Conservation (phyloP, 2,113 vertebrate genomes). For the Peromyscus maniculatus region DNA sequence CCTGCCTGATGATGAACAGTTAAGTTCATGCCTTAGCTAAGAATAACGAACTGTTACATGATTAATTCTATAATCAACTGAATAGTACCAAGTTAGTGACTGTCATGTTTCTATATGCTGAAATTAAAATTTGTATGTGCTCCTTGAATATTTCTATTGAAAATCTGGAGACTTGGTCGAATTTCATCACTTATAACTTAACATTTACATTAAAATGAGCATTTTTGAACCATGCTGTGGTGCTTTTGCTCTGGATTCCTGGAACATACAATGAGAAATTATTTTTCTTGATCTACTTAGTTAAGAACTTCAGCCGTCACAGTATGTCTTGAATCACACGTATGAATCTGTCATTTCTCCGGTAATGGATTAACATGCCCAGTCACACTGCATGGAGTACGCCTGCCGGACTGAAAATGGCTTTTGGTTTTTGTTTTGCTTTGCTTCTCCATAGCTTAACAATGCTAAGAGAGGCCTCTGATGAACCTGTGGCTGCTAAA, state of each 20-base stretch:
- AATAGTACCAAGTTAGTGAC: neutral
- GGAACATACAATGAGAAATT: neutral
- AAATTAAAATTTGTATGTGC: neutral
- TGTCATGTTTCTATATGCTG: neutral
- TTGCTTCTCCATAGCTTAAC: constrained; percentile 82
- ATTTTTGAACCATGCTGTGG: neutral
- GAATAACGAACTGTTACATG: neutral
- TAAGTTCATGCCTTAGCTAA: neutral
- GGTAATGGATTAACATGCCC: fast-evolving
- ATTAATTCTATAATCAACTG: neutral
- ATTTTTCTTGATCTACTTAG: neutral
- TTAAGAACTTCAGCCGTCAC: neutral
- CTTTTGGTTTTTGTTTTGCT: neutral
- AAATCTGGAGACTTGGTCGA: neutral
- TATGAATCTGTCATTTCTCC: neutral
- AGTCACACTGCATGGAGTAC: fast-evolving
- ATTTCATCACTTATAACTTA: neutral
- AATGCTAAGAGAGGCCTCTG: constrained; percentile 84
- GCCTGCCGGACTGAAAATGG: neutral
- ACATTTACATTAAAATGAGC: neutral
- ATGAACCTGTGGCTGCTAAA: constrained; percentile 79
- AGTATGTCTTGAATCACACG: neutral
- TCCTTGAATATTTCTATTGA: constrained; percentile 43
- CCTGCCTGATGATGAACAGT: neutral
- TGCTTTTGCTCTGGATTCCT: neutral